These are phyloP conservation scores for Trididemnum clinides DNA, from an alignment of 23 tunicate species.

Conservation along the genomic window DNA sequence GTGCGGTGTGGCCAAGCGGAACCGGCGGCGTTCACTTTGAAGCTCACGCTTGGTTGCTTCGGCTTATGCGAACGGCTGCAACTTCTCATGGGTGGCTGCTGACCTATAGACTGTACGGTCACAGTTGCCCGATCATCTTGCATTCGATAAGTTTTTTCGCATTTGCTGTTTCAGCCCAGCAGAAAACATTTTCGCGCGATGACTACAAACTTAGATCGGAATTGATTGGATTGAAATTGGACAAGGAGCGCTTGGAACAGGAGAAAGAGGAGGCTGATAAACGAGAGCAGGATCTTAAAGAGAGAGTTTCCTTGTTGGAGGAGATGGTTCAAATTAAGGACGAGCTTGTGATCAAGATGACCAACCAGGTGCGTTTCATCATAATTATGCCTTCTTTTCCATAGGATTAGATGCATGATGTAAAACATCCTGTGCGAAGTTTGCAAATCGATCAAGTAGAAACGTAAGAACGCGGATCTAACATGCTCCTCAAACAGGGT, in stretches of 20 bases:
- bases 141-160: not conserved
- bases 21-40: too few species aligned
- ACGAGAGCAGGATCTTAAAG: slow-evolving; percentile 23
- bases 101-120: too few species aligned
- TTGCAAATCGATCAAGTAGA: too few species aligned
- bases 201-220: slow-evolving; percentile 55
- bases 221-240: slow-evolving; percentile 37
- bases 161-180: not conserved
- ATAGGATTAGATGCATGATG: too few species aligned
- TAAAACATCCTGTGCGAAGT: too few species aligned
- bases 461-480: too few species aligned
- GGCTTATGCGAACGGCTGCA: too few species aligned
- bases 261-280: not conserved
- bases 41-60: too few species aligned
- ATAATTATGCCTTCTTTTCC: too few species aligned
- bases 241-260: slow-evolving; percentile 50
- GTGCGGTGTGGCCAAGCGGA: too few species aligned
- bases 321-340: slow-evolving; percentile 72
- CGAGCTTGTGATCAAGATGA: slow-evolving; percentile 58
- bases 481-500: too few species aligned
- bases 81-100: not conserved
- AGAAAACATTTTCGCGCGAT: slow-evolving; percentile 8
- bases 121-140: not conserved
- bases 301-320: slow-evolving; percentile 32
- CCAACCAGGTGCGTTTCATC: slow-evolving; percentile 48